Base-by-base conservation (phyloP, 2,888 invertebrate species). In the Acanthopleura granulata region DNA sequence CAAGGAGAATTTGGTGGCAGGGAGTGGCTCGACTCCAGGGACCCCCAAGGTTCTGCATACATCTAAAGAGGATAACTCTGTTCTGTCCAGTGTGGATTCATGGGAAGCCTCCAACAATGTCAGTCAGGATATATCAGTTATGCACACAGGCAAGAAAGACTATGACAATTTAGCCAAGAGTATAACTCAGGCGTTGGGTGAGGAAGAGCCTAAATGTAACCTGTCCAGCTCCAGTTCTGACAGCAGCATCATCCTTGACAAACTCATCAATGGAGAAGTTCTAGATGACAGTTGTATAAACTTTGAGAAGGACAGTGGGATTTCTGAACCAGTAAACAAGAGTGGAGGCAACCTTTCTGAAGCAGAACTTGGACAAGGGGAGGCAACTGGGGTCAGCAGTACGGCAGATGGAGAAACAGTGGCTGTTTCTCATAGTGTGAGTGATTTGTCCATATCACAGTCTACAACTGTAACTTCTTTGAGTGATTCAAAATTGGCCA, bases 121-220 rank as follows among this genome's bases (percentile, higher is more conserved):
- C 15, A 16, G 15, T 16, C 66, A 66, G 66, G 62, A 62, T 49
- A 1, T 49, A 16, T 71, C 71, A 29, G 22, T 40, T 49, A 49
- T 49, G 49, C 71, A 71, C 4, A 12, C 27, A 18, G 25, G 16
- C 14, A 72, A 75, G 49, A 22, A 77, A 77, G 74, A 82, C 74
- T 75, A 70, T 79, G 75, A 81, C 72, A 77, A 76, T 62, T 73
- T 86, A 40, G 83, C 84, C 16, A 75, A 82, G 50, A 81, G 82
- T 70, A 77, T 87, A 50, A 82, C 82, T 51, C 72, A 82, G 49
- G 85, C 85, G 27, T 78, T 86, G 16, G 84, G 84, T n/a, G 84
- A 86, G 70, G 74, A 72, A 22, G 72, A 82, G 49, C 4, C 14
- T 1, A 29, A 18, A 6, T 71, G 71, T 49, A 25, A 49, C 25